Evolutionary conservation across 2,888 invertebrate species (phyloP).

Genomic region (Plagodis pulveraria): DNA sequence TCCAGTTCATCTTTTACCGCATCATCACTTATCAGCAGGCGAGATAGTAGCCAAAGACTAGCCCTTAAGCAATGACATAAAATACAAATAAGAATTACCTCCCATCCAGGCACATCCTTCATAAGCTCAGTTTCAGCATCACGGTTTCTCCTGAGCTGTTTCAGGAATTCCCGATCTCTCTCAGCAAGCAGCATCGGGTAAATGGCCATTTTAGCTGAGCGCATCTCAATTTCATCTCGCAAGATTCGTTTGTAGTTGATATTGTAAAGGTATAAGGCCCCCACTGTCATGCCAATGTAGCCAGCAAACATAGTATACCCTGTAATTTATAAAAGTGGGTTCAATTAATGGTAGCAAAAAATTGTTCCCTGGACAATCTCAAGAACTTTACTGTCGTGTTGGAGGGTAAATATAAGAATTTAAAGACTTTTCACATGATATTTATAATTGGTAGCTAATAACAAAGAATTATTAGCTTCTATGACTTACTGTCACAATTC

Average conservation of each 20-base stretch:
- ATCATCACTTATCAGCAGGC: no score
- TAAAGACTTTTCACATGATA: no score
- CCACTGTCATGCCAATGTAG: conserved; percentile 84
- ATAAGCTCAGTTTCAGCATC: conserved; percentile 95
- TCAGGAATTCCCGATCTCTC: conserved; percentile 92
- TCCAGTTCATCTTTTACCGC: no score
- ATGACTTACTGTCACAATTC: no score
- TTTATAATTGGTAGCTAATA: no score
- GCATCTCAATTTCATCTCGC: conserved; percentile 88
- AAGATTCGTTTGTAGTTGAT: conserved; percentile 80
- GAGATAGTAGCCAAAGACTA: no score
- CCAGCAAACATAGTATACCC: conserved; percentile 87
- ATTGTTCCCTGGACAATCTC: neutral
- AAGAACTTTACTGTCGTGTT: neutral
- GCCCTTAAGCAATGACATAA: no score
- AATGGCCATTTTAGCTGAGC: conserved; percentile 91
- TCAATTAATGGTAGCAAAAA: no score
- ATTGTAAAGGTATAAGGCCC: conserved; percentile 84
- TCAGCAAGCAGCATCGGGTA: conserved; percentile 93
- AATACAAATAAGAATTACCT: conserved; percentile 65
- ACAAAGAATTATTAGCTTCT: no score
- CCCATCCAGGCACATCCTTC: conserved; percentile 96
- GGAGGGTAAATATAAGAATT: no score
- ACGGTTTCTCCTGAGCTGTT: conserved; percentile 91
- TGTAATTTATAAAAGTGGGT: conserved; percentile 50